Evolutionary conservation across 1,140 invertebrate genomes (phyloP), one percentile per base, ranked within the genome.

Genomic region (Aphelenchoides fujianensis): DNA sequence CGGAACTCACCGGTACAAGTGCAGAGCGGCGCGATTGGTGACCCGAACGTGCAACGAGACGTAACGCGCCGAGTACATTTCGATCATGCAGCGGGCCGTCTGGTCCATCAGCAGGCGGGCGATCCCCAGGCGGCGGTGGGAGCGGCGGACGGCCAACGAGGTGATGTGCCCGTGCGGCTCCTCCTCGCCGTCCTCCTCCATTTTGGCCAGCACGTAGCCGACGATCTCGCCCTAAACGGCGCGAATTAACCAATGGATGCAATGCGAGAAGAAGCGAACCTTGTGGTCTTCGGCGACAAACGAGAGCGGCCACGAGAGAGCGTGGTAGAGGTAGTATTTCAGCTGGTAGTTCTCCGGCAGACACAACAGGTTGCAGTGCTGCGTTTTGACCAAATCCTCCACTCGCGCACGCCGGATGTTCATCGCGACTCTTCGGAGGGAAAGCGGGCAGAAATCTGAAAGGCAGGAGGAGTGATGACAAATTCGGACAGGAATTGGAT

Each of bases 261-360:
- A n/a, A n/a, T 1, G 12, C 12, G 71, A 5, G 3, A 75, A 76
- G 31, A 27, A 9, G 68, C 67, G 54, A 57, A 78, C 82, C 85
- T 93, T 93, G 82, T 95, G 92, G 88, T 98, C 95, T 87, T 98
- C 96, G n/a, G 96, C 97, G 19, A 99, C 95, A 86, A 97, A 99
- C 79, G 94, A 97, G 0, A 99, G 87, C 0, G 97, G 97, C 96
- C 96, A 99, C 0, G 94, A 97, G 0, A 99, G 88, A 1, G 95
- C 95, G 87, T 98, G 96, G 37, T 74, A 74, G 66, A 99, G 93
- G 85, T 99, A 99, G 85, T 99, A 99, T 87, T 99, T 99, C 94
- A 99, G 97, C 85, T 98, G 95, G 87, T 99, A 99, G 86, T 99
- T 99, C 87, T 99, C 97, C 12, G 97, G 97, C 74, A 99, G 86